Evolutionary conservation across 2,888 invertebrate species (phyloP), one percentile per base, ranked within the genome.

Genomic region (Cephalotes varians): DNA sequence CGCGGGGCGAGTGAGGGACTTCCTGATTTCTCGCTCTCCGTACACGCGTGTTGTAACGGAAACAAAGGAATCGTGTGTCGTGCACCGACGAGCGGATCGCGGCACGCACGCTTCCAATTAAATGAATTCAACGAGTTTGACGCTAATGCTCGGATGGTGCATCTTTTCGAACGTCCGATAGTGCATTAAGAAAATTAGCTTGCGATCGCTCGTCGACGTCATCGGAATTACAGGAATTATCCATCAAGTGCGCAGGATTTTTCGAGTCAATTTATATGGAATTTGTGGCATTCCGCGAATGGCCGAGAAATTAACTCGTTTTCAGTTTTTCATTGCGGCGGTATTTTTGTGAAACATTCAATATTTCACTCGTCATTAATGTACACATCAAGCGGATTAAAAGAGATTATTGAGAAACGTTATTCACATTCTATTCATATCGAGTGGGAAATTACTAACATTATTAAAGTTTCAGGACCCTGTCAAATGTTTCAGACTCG

Each of bases 11-110:
- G 62, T 69, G 60, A 67, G 82, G 56, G 58, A 84, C 85, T 85
- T 85, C 85, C 85, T 81, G 85, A 85, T 85, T 76, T 77, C 85
- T 54, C 67, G 69, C 31, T 69, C 67, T 64, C 51, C 54, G n/a
- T 58, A 49, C 44, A 31, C 34, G 76, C 64, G 76, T 60, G 85
- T 81, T 81, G 74, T 44, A 40, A 60, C 62, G 81, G 73, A 84
- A 72, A 85, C 85, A 85, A 85, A 85, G 81, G 67, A 77, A 40
- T 67, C 76, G 82, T 84, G 65, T 37, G 71, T 37, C 80, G 56
- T 47, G 40, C 15, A 15, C 18, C 10, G 40, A 37, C 25, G 49
- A 64, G n/a, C 15, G 25, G 56, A 67, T 67, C 67, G 15, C 67
- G 40, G 31, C 77, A 77, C 54, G 67, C 44, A 77, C 77, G 21